Evolutionary conservation across 2,113 vertebrate genomes (phyloP), one percentile per base, ranked within the genome.

Genomic region (Xiphophorus hellerii): DNA sequence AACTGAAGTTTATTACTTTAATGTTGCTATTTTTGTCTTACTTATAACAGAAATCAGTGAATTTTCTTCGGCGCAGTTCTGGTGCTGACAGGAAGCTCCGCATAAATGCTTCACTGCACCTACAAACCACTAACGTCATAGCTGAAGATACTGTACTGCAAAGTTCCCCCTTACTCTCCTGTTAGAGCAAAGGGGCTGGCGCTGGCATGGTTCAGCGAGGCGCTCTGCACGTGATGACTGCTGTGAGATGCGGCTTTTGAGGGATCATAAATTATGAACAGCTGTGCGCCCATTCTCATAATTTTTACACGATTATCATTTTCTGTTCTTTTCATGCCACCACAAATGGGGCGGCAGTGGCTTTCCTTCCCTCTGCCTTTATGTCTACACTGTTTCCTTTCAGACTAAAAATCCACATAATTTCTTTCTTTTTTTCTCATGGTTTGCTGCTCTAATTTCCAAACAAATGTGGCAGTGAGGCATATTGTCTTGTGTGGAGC

Each of bases 281-380:
- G 74, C 83, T 61, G 68, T 84, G 79, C 79, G 83, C 88, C 77
- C 81, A 84, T 89, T 89, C 82, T 89, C 86, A 84, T 88, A 54
- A 89, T 84, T 88, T 88, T 86, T 85, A 88, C 82, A 88, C 77
- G 58, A 82, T 86, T 69, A 87, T 86, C 76, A 77, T 87, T 89
- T 85, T 84, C 51, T 73, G 37, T 73, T 74, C 33, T 65, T 71
- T 78, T 80, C 75, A 76, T 73, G 42, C 72, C 79, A 61, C 62
- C 63, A 87, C 62, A 81, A 87, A 69, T 84, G 78, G 81, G 73
- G 65, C 73, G 35, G 42, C 30, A 25, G 28, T 74, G 25, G 62
- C 74, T 82, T 35, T 62, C 63, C 17, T 69, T 73, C 63, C 63
- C 44, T 60, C 64, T 62, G 65, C 35, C 66, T 74, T 60, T 31